Percentiles rank a stretch among this genome's conserved stretches.
phyloP scores from a whole-genome alignment of 2,888 invertebrate genomes.

The Eutolmus rufibarbis region DNA sequence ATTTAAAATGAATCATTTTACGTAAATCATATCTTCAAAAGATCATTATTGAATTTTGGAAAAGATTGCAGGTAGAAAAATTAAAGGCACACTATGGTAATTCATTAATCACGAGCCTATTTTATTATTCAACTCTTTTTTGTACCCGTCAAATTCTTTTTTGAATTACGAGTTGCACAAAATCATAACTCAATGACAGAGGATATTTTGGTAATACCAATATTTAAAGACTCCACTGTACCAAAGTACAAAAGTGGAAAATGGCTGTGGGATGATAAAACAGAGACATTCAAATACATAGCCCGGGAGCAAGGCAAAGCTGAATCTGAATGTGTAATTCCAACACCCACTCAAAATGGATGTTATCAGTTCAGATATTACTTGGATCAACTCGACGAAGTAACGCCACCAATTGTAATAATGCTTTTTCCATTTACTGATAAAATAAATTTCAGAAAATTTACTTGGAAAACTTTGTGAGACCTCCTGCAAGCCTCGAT shows the following conservation, averaged over 20 bases:
- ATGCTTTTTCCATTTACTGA: background rate
- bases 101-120: background rate
- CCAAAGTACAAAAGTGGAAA: conserved; percentile 55
- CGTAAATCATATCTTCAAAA: no score
- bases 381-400: conserved; percentile 57
- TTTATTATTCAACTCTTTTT: background rate
- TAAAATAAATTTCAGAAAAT: background rate
- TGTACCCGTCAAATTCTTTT: background rate
- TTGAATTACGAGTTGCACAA: background rate
- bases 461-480: conserved; percentile 49
- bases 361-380: conserved; percentile 54
- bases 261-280: conserved; percentile 56
- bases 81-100: no score
- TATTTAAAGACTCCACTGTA: conserved; percentile 53
- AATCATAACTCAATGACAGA: background rate
- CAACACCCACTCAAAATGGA: conserved; percentile 47
- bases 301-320: conserved; percentile 48
- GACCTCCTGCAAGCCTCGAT: conserved; percentile 52
- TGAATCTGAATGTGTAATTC: conserved; percentile 43
- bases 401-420: conserved; percentile 12
- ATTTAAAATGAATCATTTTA: no score
- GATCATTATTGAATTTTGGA: no score
- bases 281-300: conserved; percentile 52
- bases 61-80: no score
- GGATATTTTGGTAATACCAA: conserved; percentile 45